These are phyloP conservation scores for Drosophila erecta DNA, from an alignment of 1,140 invertebrate species.

Conservation along the genomic window DNA sequence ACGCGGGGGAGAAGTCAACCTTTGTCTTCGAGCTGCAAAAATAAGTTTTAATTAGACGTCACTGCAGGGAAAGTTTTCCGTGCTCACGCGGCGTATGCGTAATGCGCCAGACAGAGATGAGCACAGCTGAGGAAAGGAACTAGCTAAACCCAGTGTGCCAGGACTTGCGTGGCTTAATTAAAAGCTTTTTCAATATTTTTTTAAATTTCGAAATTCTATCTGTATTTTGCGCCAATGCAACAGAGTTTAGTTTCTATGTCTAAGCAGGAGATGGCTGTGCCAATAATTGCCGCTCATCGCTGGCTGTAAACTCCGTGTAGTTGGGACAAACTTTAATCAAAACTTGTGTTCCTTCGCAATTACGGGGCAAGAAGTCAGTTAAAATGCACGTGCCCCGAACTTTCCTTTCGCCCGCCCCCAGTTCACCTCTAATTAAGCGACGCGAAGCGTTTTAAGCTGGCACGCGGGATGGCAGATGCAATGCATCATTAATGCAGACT, in stretches of 20 bases:
- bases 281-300: constrained; percentile 12
- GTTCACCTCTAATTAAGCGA: constrained; percentile 71
- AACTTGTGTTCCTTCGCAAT: constrained; percentile 69
- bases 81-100: constrained; percentile 59
- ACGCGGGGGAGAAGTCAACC: not conserved
- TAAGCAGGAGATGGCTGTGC: not conserved
- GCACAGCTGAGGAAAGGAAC: not conserved
- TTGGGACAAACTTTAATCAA: constrained; percentile 66
- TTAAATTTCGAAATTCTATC: no score
- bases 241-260: no score
- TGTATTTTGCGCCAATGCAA: no score
- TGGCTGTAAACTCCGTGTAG: constrained; percentile 14
- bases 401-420: constrained; percentile 1
- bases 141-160: not conserved
- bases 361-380: constrained; percentile 69
- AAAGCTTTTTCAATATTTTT: not conserved
- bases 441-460: constrained; percentile 53
- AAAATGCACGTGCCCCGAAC: constrained; percentile 29
- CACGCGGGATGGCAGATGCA: constrained; percentile 29
- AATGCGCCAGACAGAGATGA: constrained; percentile 36
- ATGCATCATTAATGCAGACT: constrained; percentile 77
- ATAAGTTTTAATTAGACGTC: constrained; percentile 75
- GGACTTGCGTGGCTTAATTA: not conserved
- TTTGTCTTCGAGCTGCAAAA: constrained; percentile 54
- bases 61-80: constrained; percentile 54